Conservation (phyloP, 2,113 vertebrate genomes). For the Gulo gulo region DNA sequence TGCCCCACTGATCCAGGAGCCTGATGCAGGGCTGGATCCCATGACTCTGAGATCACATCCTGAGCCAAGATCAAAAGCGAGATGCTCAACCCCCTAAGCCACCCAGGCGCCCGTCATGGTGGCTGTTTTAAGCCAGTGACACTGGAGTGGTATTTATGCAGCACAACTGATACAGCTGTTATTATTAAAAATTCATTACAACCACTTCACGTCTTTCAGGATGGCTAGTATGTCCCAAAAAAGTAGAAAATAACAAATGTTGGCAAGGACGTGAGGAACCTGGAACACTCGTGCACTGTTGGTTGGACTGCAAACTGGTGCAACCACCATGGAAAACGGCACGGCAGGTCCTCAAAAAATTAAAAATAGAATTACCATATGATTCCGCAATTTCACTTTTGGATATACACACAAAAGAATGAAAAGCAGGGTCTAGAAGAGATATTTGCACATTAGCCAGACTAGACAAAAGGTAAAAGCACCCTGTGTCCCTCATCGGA, state of each 20-base stretch:
- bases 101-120: neutral
- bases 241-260: neutral
- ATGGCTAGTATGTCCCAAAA: neutral
- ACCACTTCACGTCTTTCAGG: neutral
- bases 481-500: neutral
- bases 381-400: neutral
- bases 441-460: neutral
- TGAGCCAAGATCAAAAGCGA: neutral
- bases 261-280: neutral
- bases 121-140: neutral
- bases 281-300: neutral
- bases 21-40: too few species aligned
- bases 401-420: neutral
- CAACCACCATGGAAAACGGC: neutral
- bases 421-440: neutral
- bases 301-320: neutral
- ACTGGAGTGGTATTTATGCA: neutral
- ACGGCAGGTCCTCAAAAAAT: neutral
- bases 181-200: constrained; percentile 15
- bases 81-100: neutral
- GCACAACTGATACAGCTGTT: neutral
- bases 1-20: too few species aligned
- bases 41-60: too few species aligned
- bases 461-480: neutral
- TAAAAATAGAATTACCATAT: neutral